Conservation (phyloP, 2,113 vertebrate species). For the Notarius quadriscutis region DNA sequence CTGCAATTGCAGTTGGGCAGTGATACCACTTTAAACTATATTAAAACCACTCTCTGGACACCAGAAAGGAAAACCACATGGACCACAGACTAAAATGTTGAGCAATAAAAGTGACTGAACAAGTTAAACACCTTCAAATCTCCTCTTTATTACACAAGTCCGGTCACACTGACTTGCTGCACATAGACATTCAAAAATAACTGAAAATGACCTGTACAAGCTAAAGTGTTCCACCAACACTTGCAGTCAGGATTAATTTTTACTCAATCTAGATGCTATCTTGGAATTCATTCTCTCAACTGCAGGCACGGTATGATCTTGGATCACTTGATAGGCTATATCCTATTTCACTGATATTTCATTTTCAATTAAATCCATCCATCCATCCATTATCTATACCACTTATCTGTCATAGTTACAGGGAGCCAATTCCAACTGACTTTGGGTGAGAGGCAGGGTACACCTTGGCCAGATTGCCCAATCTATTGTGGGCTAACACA, state of each 20-base stretch:
- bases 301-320: not conserved
- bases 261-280: not conserved
- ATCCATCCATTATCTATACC: too few relatives aligned
- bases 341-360: not conserved
- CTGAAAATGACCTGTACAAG: not conserved
- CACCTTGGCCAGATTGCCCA: too few relatives aligned
- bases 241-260: not conserved
- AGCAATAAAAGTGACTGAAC: not conserved
- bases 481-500: too few relatives aligned
- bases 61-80: slow-evolving; percentile 12
- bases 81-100: not conserved
- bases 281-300: not conserved
- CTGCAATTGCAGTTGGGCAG: too few relatives aligned
- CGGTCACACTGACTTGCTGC: not conserved
- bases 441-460: too few relatives aligned
- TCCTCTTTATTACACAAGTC: not conserved
- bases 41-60: not conserved
- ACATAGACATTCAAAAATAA: not conserved
- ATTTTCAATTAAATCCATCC: not conserved
- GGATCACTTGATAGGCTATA: slow-evolving; percentile 66
- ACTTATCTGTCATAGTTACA: too few relatives aligned
- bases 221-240: not conserved
- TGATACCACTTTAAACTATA: not conserved
- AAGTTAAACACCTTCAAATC: not conserved
- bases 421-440: too few relatives aligned